Base-by-base conservation (phyloP, 2,113 vertebrate genomes). In the Electrona antarctica region DNA sequence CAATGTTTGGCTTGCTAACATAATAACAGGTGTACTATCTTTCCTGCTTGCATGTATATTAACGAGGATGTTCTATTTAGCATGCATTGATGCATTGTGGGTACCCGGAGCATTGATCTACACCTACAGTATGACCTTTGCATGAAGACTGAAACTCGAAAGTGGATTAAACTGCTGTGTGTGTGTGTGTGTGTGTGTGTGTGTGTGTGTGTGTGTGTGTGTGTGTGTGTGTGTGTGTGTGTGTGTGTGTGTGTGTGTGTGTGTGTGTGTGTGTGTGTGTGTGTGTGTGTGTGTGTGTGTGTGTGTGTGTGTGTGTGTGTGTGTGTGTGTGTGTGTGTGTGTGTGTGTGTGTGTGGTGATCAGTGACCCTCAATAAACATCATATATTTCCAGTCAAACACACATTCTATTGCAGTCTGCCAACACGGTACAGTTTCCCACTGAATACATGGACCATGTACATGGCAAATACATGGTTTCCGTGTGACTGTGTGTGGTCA, bases 21-120 rank as follows among this genome's bases (percentile, higher is more conserved):
- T 50, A 57, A 65, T 73, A 55, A 41, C 1, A 41, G 1, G 55
- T 67, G 57, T 63, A 41, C 9, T 8, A 10, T 49, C 52, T 7
- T 7, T 77, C 74, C 52, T 48, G 46, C 61, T 41, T 85, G 78
- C 77, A 81, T 81, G 62, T 71, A 12, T 8, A 60, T 70, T 67
- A 74, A 73, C 70, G 50, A 82, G 77, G 49, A 69, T 71, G 67
- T 82, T 60, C 68, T 69, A 14, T 77, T 77, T 49, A 62, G 85
- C 85, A 81, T 88, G 85, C 63, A 64, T 73, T 67, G 71, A 66
- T 77, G 81, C 74, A 84, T 87, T 1, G 0, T 88, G 75, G 49
- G 65, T 62, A 50, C 13, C 47, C 73, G 48, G 52, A 61, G 58
- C 2, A 49, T 69, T n/a, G 8, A 51, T 69, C 15, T 58, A 8